Conservation (phyloP, 2,888 invertebrate species). For the Halictus quadricinctus region DNA sequence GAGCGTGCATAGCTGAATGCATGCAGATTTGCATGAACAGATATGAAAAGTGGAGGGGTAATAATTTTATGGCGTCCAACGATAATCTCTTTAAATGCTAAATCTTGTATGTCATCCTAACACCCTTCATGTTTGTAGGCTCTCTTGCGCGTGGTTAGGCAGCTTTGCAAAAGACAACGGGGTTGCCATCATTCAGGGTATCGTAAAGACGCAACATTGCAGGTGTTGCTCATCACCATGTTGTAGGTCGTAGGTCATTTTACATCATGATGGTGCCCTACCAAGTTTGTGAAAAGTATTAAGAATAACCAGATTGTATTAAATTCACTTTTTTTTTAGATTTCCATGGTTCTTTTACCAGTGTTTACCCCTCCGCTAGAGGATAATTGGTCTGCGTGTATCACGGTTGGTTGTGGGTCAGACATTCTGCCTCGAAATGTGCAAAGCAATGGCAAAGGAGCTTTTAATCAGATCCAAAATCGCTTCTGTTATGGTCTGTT, state of each 20-base stretch:
- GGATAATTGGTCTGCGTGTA: not conserved
- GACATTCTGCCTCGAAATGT: conserved; percentile 2
- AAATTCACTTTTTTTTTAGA: not conserved
- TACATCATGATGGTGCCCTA: not conserved
- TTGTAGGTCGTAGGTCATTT: not conserved
- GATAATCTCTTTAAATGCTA: not conserved
- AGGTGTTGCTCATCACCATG: no score
- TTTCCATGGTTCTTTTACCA: not conserved
- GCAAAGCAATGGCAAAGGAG: not conserved
- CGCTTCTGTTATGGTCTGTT: not conserved
- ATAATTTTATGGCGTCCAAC: not conserved
- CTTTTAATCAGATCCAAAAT: not conserved
- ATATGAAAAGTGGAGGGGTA: not conserved
- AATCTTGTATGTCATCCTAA: not conserved
- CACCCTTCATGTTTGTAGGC: not conserved
- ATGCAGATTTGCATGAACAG: not conserved
- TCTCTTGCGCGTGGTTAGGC: not conserved
- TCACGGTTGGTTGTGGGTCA: conserved; percentile 2
- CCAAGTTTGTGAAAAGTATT: not conserved
- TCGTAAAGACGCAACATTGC: not conserved
- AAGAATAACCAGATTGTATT: not conserved
- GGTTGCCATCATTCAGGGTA: not conserved
- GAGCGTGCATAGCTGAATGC: not conserved
- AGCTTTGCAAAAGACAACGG: not conserved
- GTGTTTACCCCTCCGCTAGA: not conserved